These are phyloP conservation scores for Columbina picui DNA, from an alignment of 2,113 vertebrate genomes.

Conservation along the genomic window DNA sequence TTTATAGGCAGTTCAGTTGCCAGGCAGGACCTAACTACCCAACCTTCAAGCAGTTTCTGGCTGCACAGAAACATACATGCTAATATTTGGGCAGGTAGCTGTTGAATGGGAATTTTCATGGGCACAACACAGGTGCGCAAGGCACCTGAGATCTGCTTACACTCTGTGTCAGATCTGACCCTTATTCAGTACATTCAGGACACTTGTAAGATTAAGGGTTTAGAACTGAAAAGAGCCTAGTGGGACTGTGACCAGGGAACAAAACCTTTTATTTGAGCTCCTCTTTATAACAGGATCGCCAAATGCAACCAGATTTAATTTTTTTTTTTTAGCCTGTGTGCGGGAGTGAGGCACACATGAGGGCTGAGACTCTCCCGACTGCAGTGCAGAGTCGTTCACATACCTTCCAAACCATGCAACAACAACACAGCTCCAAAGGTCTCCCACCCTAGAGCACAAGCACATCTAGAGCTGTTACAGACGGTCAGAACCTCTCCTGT, in stretches of 20 bases:
- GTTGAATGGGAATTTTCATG: not conserved
- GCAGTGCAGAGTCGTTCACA: too few species aligned
- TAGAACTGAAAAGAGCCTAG: not conserved
- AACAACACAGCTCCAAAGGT: not conserved
- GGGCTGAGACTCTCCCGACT: too few species aligned
- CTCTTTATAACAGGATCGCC: not conserved
- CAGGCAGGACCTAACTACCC: not conserved
- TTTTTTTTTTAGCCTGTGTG: not conserved
- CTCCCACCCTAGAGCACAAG: not conserved
- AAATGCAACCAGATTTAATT: not conserved
- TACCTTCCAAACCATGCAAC: too few species aligned
- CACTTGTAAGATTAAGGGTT: not conserved
- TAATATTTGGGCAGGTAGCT: not conserved
- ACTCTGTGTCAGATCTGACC: not conserved
- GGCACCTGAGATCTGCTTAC: not conserved
- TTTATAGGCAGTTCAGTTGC: not conserved
- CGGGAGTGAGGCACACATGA: not conserved
- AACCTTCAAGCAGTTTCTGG: not conserved
- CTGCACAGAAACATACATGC: not conserved
- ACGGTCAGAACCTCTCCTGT: not conserved
- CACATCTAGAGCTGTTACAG: not conserved
- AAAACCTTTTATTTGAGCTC: not conserved
- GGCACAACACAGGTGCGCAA: accelerated
- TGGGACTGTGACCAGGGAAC: not conserved
- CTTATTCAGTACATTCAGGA: not conserved